Evolutionary conservation across 2,888 invertebrate genomes (phyloP).

Genomic region (Eucera pruinosa): DNA sequence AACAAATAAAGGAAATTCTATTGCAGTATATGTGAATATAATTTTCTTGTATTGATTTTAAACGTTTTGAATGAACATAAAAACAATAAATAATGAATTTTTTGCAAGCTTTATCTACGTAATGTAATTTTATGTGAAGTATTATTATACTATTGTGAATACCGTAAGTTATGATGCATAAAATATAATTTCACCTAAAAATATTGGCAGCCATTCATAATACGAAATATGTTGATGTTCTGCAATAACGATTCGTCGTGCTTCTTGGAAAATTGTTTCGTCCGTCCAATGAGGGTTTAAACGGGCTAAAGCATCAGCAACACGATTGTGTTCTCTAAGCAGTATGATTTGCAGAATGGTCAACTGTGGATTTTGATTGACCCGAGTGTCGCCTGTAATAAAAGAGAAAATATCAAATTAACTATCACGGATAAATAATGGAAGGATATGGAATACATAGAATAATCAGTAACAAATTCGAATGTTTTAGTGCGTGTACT

Average conservation of each 20-base stretch:
- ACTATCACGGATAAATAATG: background rate
- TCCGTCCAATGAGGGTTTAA: conserved; percentile 92
- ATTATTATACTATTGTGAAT: too few species aligned
- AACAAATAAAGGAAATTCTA: too few species aligned
- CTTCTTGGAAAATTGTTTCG: conserved; percentile 90
- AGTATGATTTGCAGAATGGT: conserved; percentile 90
- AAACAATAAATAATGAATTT: background rate
- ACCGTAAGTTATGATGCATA: too few species aligned
- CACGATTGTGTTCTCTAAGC: conserved; percentile 92
- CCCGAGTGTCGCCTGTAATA: conserved; percentile 89
- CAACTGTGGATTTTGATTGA: conserved; percentile 91
- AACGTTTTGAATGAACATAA: too few species aligned
- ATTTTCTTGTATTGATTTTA: too few species aligned
- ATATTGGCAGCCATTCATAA: conserved; percentile 91
- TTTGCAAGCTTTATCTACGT: background rate
- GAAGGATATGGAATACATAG: background rate
- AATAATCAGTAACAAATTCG: background rate
- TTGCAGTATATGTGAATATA: too few species aligned
- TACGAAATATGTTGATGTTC: conserved; percentile 92
- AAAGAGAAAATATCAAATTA: background rate
- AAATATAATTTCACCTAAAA: conserved; percentile 86
- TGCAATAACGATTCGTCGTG: conserved; percentile 90
- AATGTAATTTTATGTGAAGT: background rate
- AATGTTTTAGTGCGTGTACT: background rate
- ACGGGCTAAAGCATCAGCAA: conserved; percentile 87